Evolutionary conservation across 2,797 vertebrate genomes (phyloP).

Genomic region (Pelodytes ibericus): DNA sequence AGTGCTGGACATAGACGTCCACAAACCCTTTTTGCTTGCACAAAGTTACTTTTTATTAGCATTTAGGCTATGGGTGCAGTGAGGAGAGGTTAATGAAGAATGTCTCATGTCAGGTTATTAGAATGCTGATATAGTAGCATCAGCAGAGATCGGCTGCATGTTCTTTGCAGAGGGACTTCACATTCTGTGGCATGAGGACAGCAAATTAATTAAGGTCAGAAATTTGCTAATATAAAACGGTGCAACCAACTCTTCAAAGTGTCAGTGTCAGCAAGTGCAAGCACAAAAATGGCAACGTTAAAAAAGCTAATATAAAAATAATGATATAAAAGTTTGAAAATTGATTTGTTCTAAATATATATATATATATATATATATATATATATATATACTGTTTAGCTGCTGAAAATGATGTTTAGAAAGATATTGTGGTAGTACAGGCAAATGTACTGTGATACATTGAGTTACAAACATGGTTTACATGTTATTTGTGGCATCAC

Average conservation of each 20-base stretch:
- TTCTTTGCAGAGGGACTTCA: constrained; percentile 34
- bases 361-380: too few relatives aligned
- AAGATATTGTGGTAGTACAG: too few relatives aligned
- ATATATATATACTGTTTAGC: too few relatives aligned
- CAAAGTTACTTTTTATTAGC: constrained; percentile 49
- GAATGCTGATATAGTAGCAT: constrained; percentile 50
- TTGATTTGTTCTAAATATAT: too few relatives aligned
- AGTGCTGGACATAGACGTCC: constrained; percentile 49
- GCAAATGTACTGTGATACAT: too few relatives aligned
- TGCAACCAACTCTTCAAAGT: not conserved
- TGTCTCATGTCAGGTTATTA: constrained; percentile 43
- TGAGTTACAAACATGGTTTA: too few relatives aligned
- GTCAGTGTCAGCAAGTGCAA: not conserved
- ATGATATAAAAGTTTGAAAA: not conserved
- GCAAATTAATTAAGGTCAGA: constrained; percentile 44
- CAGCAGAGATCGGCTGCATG: constrained; percentile 25
- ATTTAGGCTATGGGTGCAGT: constrained; percentile 39
- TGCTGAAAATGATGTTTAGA: too few relatives aligned
- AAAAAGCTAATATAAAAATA: not conserved
- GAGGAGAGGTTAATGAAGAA: constrained; percentile 51
- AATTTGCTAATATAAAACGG: constrained; percentile 30
- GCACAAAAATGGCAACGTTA: too few relatives aligned
- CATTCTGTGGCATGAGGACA: constrained; percentile 22
- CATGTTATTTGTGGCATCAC: too few relatives aligned
- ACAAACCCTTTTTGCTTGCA: constrained; percentile 47